Conservation (phyloP, 2,113 vertebrate species). For the Corythoichthys intestinalis region DNA sequence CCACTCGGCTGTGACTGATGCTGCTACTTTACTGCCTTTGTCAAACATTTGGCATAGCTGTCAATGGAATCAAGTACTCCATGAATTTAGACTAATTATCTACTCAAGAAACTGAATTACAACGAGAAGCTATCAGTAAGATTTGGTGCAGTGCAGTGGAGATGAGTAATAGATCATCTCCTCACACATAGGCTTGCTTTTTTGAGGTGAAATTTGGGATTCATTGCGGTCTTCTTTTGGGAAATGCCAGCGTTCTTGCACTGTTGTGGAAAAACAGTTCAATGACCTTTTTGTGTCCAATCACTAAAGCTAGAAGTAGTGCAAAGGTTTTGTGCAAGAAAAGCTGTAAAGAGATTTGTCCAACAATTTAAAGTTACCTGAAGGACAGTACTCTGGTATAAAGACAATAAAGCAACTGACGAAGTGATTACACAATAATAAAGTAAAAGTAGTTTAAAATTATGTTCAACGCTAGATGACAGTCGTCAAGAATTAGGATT, state of each 20-base stretch:
- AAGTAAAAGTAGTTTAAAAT: too few species aligned
- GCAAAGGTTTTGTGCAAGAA: too few species aligned
- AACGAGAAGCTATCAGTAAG: conserved; percentile 52
- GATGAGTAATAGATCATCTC: conserved; percentile 53
- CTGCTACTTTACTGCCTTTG: conserved; percentile 61
- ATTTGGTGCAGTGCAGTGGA: conserved; percentile 43
- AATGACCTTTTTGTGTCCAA: conserved; percentile 17
- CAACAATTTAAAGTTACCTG: too few species aligned
- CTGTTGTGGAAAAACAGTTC: conserved; percentile 10
- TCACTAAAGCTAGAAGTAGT: not conserved
- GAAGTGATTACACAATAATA: too few species aligned
- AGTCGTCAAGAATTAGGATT: too few species aligned
- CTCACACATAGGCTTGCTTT: conserved; percentile 22
- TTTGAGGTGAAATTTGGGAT: conserved; percentile 24
- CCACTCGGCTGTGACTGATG: conserved; percentile 73
- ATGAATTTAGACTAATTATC: conserved; percentile 74
- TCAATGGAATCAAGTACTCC: conserved; percentile 64
- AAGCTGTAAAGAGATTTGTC: too few species aligned
- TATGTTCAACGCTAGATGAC: too few species aligned
- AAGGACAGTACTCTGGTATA: too few species aligned
- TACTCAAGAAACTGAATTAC: conserved; percentile 65
- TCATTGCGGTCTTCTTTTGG: conserved; percentile 26
- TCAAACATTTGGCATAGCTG: conserved; percentile 69
- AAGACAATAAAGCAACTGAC: too few species aligned
- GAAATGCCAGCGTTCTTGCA: conserved; percentile 24